Percentiles rank a stretch among this genome's conserved stretches.
Conservation (phyloP, 2,797 vertebrate species). For the Periophthalmus magnuspinnatus region DNA sequence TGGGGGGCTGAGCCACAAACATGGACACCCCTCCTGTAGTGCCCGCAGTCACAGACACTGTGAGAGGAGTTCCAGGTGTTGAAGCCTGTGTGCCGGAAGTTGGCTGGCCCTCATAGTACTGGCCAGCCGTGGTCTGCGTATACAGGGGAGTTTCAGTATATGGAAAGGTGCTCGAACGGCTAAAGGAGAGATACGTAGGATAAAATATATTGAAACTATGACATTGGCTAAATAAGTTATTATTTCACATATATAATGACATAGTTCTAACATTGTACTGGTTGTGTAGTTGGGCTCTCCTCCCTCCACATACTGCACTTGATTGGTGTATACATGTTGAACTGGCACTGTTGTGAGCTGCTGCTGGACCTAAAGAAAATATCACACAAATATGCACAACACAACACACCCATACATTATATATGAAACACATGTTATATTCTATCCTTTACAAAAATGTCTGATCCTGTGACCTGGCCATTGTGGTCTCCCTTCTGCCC, state of each 20-base stretch:
- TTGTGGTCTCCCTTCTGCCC: slow-evolving; percentile 34
- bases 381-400: slow-evolving; percentile 8
- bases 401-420: background rate
- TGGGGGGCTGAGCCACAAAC: slow-evolving; percentile 89
- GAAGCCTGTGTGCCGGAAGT: slow-evolving; percentile 82
- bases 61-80: slow-evolving; percentile 84
- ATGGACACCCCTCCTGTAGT: slow-evolving; percentile 82
- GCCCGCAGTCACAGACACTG: slow-evolving; percentile 79
- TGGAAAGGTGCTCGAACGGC: slow-evolving; percentile 86
- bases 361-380: slow-evolving; percentile 71
- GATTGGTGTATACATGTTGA: slow-evolving; percentile 89
- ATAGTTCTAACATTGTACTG: slow-evolving; percentile 87
- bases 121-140: slow-evolving; percentile 80
- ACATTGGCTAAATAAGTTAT: background rate
- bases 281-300: slow-evolving; percentile 86
- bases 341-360: slow-evolving; percentile 89
- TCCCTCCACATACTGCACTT: slow-evolving; percentile 94
- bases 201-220: slow-evolving; percentile 25
- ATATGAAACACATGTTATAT: background rate
- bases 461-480: slow-evolving; percentile 17
- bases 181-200: slow-evolving; percentile 46
- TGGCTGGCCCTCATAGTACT: slow-evolving; percentile 86
- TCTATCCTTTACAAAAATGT: slow-evolving; percentile 1
- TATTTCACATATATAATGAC: slow-evolving; percentile 1
- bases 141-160: slow-evolving; percentile 89